Conservation (phyloP, 2,888 invertebrate species). For the Caenorhabditis sinica region DNA sequence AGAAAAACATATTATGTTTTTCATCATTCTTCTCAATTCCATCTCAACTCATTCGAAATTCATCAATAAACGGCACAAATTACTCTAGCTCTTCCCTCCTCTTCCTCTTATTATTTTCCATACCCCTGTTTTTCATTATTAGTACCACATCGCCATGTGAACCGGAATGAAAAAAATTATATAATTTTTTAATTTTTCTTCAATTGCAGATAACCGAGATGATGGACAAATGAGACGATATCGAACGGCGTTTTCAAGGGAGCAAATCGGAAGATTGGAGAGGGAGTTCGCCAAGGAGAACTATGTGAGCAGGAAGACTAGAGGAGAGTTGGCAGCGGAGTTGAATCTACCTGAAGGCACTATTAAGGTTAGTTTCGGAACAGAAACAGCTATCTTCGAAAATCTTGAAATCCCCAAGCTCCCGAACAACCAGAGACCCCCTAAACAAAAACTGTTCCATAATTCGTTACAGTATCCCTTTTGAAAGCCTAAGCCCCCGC, state of each 20-base stretch:
- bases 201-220: slow-evolving; percentile 74
- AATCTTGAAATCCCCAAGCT: too few species aligned
- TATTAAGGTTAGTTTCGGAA: slow-evolving; percentile 90
- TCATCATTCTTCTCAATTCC: slow-evolving; percentile 21
- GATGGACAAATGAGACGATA: slow-evolving; percentile 88
- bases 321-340: slow-evolving; percentile 95
- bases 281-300: slow-evolving; percentile 98
- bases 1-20: slow-evolving; percentile 29
- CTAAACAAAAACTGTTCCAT: slow-evolving; percentile 12
- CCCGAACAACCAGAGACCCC: neutral
- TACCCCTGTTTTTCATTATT: slow-evolving; percentile 33
- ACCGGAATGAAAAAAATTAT: neutral
- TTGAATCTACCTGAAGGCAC: slow-evolving; percentile 96
- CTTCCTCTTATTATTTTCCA: neutral
- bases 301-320: slow-evolving; percentile 95
- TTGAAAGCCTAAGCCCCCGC: neutral
- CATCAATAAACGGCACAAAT: slow-evolving; percentile 38
- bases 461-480: slow-evolving; percentile 46
- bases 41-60: slow-evolving; percentile 5
- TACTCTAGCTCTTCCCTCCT: neutral
- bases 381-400: too few species aligned
- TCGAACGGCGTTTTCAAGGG: slow-evolving; percentile 96
- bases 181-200: slow-evolving; percentile 35
- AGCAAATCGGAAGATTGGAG: slow-evolving; percentile 90
- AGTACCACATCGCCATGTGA: slow-evolving; percentile 15